Evolutionary conservation across 2,113 vertebrate genomes (phyloP).

Genomic region (Sinocyclocheilus anophthalmus): DNA sequence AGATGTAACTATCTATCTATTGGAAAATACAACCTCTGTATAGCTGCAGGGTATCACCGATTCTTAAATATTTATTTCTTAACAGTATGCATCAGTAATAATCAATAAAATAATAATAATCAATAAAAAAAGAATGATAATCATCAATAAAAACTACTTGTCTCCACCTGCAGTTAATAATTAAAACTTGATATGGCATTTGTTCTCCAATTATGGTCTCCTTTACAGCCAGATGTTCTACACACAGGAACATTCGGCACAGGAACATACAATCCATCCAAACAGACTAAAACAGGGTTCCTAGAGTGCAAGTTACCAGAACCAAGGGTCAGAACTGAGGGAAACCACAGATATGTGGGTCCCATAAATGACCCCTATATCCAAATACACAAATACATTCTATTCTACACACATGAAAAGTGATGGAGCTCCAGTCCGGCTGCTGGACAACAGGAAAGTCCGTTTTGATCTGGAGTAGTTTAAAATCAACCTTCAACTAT

Average conservation of each 20-base stretch:
- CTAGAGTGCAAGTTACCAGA: constrained; percentile 20
- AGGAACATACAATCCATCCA: background rate
- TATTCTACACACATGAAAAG: background rate
- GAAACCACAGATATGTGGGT: constrained; percentile 44
- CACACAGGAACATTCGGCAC: background rate
- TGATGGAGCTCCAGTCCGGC: background rate
- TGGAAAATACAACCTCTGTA: background rate
- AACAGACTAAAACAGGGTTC: background rate
- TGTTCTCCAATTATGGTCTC: background rate
- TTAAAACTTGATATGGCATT: background rate
- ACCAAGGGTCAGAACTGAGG: constrained; percentile 22
- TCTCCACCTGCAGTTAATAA: background rate
- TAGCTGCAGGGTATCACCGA: background rate
- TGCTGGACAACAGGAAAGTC: background rate
- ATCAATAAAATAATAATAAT: background rate
- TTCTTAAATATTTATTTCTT: background rate
- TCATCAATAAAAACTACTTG: background rate
- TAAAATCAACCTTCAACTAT: background rate
- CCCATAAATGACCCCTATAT: constrained; percentile 30
- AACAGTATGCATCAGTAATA: background rate
- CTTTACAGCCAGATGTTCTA: background rate
- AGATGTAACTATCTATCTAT: too few species aligned
- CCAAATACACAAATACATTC: background rate
- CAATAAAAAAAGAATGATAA: background rate
- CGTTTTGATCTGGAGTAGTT: background rate